These are phyloP conservation scores for Odocoileus virginianus DNA, from an alignment of 2,113 vertebrate species.

Conservation along the genomic window DNA sequence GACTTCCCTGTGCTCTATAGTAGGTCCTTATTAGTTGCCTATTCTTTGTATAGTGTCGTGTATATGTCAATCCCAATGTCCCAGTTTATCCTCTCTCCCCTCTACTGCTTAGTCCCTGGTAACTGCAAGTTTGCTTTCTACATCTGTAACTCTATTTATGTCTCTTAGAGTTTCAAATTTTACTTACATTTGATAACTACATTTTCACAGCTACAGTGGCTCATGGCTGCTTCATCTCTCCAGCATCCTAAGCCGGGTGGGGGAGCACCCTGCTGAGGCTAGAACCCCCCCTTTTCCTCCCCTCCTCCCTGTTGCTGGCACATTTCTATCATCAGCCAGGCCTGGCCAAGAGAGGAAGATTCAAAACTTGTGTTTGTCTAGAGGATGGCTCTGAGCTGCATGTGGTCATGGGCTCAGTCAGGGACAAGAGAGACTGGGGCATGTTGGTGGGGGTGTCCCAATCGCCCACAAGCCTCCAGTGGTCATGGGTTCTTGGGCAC, in stretches of 20 bases:
- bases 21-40: neutral
- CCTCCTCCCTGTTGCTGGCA: neutral
- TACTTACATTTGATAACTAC: neutral
- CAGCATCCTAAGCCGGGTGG: neutral
- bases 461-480: neutral
- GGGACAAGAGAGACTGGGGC: neutral
- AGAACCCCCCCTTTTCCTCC: neutral
- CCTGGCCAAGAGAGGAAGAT: neutral
- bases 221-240: neutral
- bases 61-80: neutral
- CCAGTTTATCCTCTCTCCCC: neutral
- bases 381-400: neutral
- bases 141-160: neutral
- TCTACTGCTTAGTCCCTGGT: neutral
- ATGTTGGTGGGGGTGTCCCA: fast-evolving
- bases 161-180: neutral
- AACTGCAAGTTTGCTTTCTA: neutral
- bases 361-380: neutral
- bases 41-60: neutral
- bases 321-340: neutral
- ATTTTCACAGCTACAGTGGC: neutral
- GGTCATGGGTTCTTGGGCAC: neutral
- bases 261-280: neutral
- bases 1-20: neutral
- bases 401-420: neutral